Evolutionary conservation across 2,797 vertebrate genomes (phyloP).

Genomic region (Brachyalestes nurse): DNA sequence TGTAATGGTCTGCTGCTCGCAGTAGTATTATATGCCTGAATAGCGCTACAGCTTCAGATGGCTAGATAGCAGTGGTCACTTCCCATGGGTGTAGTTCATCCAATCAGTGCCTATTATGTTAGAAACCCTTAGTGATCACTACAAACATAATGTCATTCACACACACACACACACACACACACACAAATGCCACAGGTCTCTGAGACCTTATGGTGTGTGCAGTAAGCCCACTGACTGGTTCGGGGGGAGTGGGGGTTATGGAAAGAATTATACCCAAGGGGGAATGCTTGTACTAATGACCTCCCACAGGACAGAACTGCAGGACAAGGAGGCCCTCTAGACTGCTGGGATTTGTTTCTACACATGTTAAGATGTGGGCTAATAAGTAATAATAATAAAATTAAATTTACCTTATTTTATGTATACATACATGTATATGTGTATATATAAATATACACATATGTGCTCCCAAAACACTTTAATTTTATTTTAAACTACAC

Average conservation of each 20-base stretch:
- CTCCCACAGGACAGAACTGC: not conserved
- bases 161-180: slow-evolving; percentile 5
- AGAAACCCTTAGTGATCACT: slow-evolving; percentile 24
- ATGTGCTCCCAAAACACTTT: too few relatives aligned
- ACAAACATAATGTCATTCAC: slow-evolving; percentile 22
- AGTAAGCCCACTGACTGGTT: not conserved
- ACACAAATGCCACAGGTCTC: slow-evolving; percentile 12
- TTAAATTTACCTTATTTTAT: too few relatives aligned
- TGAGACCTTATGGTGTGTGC: slow-evolving; percentile 11
- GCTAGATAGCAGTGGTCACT: not conserved
- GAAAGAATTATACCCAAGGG: not conserved
- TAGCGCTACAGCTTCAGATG: not conserved
- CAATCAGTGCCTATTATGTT: slow-evolving; percentile 35
- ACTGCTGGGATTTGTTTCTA: too few relatives aligned
- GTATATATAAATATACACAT: too few relatives aligned
- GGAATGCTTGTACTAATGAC: slow-evolving; percentile 9
- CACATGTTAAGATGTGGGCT: too few relatives aligned
- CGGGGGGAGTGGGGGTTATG: not conserved
- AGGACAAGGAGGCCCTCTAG: not conserved
- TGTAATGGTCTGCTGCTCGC: too few relatives aligned
- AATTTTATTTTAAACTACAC: too few relatives aligned
- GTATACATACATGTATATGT: too few relatives aligned
- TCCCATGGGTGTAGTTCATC: slow-evolving; percentile 25
- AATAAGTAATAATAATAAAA: too few relatives aligned
- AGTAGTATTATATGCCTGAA: not conserved